phyloP scores from a whole-genome alignment of 1,140 invertebrate genomes.

The Bicyclus anynana region DNA sequence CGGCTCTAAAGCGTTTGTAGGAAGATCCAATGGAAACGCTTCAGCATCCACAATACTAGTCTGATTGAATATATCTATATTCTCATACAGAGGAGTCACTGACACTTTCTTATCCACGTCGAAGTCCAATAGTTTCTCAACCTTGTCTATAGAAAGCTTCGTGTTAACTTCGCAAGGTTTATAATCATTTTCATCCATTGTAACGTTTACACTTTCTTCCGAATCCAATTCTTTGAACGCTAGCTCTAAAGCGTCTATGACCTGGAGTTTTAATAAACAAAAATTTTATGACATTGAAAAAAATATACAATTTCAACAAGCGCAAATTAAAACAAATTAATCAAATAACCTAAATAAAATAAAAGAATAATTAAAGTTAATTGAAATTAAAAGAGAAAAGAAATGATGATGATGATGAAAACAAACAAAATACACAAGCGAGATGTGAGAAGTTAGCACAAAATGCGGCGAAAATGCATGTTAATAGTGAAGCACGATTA shows the following conservation, averaged over 20 bases:
- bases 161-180: conserved; percentile 20
- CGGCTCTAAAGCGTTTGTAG: conserved; percentile 83
- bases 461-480: conserved; percentile 48
- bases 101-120: conserved; percentile 51
- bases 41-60: conserved; percentile 40
- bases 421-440: conserved; percentile 19
- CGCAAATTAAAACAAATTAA: conserved; percentile 13
- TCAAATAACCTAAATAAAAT: conserved; percentile 11
- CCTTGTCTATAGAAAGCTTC: conserved; percentile 25
- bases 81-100: conserved; percentile 78
- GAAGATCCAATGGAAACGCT: conserved; percentile 70
- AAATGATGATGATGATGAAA: background rate
- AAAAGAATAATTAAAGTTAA: conserved; percentile 5
- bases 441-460: conserved; percentile 38
- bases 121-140: conserved; percentile 37
- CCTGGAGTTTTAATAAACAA: conserved; percentile 49
- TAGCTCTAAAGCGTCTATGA: conserved; percentile 79
- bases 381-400: conserved; percentile 8
- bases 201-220: conserved; percentile 60
- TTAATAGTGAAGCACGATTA: conserved; percentile 51
- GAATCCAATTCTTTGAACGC: conserved; percentile 80
- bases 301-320: conserved; percentile 7
- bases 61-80: conserved; percentile 78
- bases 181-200: conserved; percentile 34
- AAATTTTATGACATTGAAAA: background rate